These are phyloP conservation scores for Corythoichthys haematopterus DNA, from an alignment of 2,113 vertebrate genomes.

Conservation along the genomic window DNA sequence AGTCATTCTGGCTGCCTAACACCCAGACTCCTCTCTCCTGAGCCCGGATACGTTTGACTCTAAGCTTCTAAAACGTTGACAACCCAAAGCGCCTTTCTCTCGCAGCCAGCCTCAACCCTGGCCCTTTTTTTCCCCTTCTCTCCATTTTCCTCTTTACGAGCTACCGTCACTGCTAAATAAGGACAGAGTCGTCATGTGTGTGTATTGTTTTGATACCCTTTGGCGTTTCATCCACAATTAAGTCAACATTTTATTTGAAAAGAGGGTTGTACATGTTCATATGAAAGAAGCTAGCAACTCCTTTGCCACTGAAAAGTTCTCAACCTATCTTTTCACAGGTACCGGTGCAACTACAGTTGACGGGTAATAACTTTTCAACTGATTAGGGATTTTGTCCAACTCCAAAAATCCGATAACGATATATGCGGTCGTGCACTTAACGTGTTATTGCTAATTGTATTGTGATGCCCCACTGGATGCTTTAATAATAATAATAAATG, in stretches of 20 bases:
- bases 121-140: conserved; percentile 46
- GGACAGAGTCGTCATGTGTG: conserved; percentile 64
- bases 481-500: no score
- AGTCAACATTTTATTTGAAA: conserved; percentile 60
- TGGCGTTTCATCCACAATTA: conserved; percentile 64
- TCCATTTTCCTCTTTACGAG: conserved; percentile 58
- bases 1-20: conserved; percentile 79
- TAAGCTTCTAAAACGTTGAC: conserved; percentile 80
- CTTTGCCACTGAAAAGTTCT: conserved; percentile 41
- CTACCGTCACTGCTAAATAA: conserved; percentile 62
- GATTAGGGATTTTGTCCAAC: no score
- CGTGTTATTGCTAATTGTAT: no score
- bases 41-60: conserved; percentile 79
- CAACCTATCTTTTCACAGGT: conserved; percentile 30
- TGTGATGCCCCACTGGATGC: no score
- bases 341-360: not conserved
- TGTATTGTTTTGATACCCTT: conserved; percentile 34
- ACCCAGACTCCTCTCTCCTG: conserved; percentile 77
- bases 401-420: no score
- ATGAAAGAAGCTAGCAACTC: conserved; percentile 17
- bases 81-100: conserved; percentile 78
- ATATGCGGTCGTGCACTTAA: no score
- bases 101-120: conserved; percentile 61
- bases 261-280: conserved; percentile 4
- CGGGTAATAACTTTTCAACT: no score